These are phyloP conservation scores for Neomorphus geoffroyi DNA, from an alignment of 2,797 vertebrate genomes.

Conservation along the genomic window DNA sequence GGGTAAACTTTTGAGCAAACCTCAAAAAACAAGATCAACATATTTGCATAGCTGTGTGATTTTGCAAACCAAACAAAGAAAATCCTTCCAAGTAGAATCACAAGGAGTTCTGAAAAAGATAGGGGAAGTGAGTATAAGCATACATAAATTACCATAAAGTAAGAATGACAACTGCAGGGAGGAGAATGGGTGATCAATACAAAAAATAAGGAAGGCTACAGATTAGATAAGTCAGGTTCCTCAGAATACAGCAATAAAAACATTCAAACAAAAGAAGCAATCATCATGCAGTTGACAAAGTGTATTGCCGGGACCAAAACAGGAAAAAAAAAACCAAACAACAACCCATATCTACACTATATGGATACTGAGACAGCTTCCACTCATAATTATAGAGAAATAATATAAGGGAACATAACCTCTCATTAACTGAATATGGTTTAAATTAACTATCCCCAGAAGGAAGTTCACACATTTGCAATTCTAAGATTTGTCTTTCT, in stretches of 20 bases:
- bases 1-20: neutral
- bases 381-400: neutral
- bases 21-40: neutral
- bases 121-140: neutral
- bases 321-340: neutral
- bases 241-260: neutral
- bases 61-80: neutral
- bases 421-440: neutral
- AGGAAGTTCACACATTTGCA: neutral
- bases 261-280: neutral
- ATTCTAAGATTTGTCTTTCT: neutral
- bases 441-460: neutral
- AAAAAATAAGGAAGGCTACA: neutral
- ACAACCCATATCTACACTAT: neutral
- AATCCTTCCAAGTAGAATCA: neutral
- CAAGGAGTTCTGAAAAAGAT: neutral
- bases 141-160: neutral
- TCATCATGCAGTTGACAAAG: neutral
- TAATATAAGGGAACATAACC: neutral
- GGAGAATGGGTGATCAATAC: neutral
- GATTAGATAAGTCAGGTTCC: neutral
- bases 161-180: neutral
- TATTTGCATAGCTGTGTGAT: neutral
- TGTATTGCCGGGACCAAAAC: neutral
- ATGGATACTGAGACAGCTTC: neutral